Base-by-base conservation (phyloP, 2,113 vertebrate species). In the Chelonoidis abingdonii region DNA sequence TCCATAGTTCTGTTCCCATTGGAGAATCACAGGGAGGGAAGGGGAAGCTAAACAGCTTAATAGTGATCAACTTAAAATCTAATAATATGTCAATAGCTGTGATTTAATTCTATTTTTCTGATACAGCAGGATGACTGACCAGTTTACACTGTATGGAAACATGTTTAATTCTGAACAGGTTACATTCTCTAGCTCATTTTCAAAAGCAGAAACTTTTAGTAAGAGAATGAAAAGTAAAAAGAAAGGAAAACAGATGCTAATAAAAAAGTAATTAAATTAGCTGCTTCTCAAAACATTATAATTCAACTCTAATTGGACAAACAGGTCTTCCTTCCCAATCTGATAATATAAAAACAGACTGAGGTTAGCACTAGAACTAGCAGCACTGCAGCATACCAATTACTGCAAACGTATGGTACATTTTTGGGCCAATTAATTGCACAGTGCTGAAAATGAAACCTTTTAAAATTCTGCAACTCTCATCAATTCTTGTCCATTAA, bases 391-490 rank as follows among this genome's bases (percentile, higher is more conserved):
- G 94, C 69, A 93, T 25, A 24, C 95, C 96, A 95, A 91, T 94
- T 97, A 97, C 85, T 54, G 82, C 91, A 85, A 52, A 57, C 94
- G 72, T 76, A 4, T 29, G 85, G 81, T 85, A 52, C 2, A 5
- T 94, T 29, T 80, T 97, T 95, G 95, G 94, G 90, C 90, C 97
- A 98, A 97, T 98, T 98, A 97, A 98, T 97, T 96, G 88, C 93
- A 90, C 84, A 81, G 79, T 31, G 93, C 92, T 91, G 95, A 84
- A 93, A 97, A 96, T 2, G 21, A 97, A 97, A 83, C 91, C 97
- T 93, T 92, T 96, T 91, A 94, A 86, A 96, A 96, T 87, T 96
- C 96, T 93, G 94, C 96, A 85, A 16, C 87, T 82, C 85, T 0
- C 80, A 97, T 84, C 88, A 94, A 94, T 89, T 97, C 96, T 86